Evolutionary conservation across 1,140 invertebrate genomes (phyloP), one percentile per base, ranked within the genome.

Genomic region (Agraylea sexmaculata): DNA sequence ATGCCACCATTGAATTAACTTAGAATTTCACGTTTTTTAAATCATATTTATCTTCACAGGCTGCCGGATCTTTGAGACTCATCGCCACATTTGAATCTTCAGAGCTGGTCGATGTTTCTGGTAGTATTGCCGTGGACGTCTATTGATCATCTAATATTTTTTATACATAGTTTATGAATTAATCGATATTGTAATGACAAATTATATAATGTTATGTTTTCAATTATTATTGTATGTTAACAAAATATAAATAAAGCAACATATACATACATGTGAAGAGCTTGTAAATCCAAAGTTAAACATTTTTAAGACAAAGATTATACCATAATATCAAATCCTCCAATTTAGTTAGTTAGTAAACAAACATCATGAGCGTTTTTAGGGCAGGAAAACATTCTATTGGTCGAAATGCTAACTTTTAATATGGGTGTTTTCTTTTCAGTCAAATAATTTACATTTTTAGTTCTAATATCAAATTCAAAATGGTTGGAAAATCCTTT

Each of bases 21-120:
- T n/a, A 25, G 6, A 25, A 25, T 25, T 6, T 25, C n/a, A n/a
- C 16, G 4, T 11, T 8, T 6, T 12, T 8, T 6, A 6, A 31
- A 7, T 12, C 16, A 31, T 8, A 13, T 16, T 17, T 4, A 31
- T 10, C 30, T 10, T 49, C 45, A 19, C 37, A 59, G 39, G 56
- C 55, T 28, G 36, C 55, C 5, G 74, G 74, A 23, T 54, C 64
- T 37, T 65, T 70, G 22, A 68, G 68, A 45, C 60, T 80, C 25
- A 65, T 81, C 3, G 77, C 70, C 0, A 78, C 73, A 19, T 81
- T 80, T 56, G 69, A 70, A 18, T 80, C 77, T 0, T 71, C 55
- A 16, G 66, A 80, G 53, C 60, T 81, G 1, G 63, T 73, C 10
- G 78, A 81, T 40, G 73, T 82, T 37, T 74, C 66, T 11, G 79